phyloP scores from a whole-genome alignment of 2,888 invertebrate species.

The Agrotis segetum region DNA sequence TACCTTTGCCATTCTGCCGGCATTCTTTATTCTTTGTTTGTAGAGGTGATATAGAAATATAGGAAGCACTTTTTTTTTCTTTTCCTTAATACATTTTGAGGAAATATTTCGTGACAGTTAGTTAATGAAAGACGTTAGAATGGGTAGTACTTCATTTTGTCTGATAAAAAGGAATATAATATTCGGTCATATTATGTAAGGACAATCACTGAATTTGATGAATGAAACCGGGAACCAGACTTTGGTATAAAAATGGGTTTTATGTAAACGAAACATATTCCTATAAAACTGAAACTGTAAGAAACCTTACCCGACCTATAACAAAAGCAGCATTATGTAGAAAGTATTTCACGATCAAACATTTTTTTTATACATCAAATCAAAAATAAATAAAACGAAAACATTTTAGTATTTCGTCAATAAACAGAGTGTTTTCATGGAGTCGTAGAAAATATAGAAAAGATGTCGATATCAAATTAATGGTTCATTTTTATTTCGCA shows the following conservation, averaged over 20 bases:
- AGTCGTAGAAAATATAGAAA: conserved; percentile 39
- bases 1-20: conserved; percentile 64
- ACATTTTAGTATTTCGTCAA: conserved; percentile 24
- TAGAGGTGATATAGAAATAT: conserved; percentile 34
- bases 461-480: conserved; percentile 52
- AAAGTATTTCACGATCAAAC: conserved; percentile 20
- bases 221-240: too few relatives aligned
- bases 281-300: not conserved
- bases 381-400: conserved; percentile 20
- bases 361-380: conserved; percentile 19
- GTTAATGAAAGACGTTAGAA: not conserved
- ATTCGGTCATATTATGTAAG: too few relatives aligned
- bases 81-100: not conserved
- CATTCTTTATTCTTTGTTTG: conserved; percentile 63
- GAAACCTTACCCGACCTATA: not conserved
- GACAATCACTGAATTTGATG: not conserved
- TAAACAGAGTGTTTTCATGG: conserved; percentile 39
- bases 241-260: not conserved
- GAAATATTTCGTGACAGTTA: not conserved
- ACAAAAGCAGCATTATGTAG: conserved; percentile 8
- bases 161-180: not conserved
- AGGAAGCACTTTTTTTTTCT: not conserved
- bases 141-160: not conserved
- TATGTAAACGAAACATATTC: not conserved
- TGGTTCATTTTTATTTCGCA: conserved; percentile 54